Conservation (phyloP, 1,140 invertebrate genomes). For the Sarcophaga peregrina region DNA sequence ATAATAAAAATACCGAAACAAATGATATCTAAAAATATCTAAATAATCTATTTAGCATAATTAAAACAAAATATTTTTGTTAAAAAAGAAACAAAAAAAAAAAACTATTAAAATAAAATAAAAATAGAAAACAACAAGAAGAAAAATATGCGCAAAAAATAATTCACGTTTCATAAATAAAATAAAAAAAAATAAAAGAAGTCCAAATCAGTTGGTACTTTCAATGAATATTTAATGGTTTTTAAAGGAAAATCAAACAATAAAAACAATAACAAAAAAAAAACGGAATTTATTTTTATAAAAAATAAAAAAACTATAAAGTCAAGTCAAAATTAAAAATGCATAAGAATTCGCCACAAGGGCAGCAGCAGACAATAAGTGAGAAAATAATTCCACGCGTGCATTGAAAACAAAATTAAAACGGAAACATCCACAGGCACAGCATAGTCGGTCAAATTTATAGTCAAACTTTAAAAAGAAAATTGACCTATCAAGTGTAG, state of each 20-base stretch:
- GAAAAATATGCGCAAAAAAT: background rate
- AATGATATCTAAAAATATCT: background rate
- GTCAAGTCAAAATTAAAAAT: background rate
- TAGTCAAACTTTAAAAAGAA: no score
- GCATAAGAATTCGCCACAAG: background rate
- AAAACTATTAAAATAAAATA: constrained; percentile 12
- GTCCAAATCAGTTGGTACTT: background rate
- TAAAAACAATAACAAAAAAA: background rate
- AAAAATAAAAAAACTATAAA: background rate
- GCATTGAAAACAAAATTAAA: constrained; percentile 8
- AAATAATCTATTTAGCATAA: background rate
- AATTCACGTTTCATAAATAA: background rate
- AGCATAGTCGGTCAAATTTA: no score
- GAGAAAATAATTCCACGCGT: constrained; percentile 30
- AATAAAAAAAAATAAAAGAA: background rate
- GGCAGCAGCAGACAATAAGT: background rate
- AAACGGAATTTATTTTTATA: background rate
- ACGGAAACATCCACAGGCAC: background rate
- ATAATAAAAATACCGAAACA: constrained; percentile 8
- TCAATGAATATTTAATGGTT: no score
- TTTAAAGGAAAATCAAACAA: background rate
- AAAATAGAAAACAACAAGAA: background rate
- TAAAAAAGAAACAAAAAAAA: background rate
- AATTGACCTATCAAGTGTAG: no score
- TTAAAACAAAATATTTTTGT: background rate